phyloP scores from a whole-genome alignment of 2,797 vertebrate species.

The Anguilla anguilla region DNA sequence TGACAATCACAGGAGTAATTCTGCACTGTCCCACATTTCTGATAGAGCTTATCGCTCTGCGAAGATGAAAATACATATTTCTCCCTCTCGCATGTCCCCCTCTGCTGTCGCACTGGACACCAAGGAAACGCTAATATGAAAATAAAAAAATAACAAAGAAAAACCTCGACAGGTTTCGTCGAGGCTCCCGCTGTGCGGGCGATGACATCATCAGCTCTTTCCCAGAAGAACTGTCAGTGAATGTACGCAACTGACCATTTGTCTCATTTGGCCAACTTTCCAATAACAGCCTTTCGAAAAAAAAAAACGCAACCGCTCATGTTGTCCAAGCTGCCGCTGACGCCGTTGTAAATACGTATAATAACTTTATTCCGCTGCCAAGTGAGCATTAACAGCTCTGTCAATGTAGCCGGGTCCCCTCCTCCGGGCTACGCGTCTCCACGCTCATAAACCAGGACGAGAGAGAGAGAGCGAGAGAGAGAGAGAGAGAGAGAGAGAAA shows the following conservation, averaged over 20 bases:
- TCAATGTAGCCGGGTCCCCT: background rate
- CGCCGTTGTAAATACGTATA: background rate
- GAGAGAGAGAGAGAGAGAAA: background rate
- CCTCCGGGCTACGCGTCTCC: background rate
- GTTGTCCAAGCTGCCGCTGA: background rate
- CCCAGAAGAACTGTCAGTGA: background rate
- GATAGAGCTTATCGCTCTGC: slow-evolving; percentile 61
- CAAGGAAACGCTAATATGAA: slow-evolving; percentile 28
- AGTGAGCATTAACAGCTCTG: slow-evolving; percentile 39
- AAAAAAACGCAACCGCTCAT: background rate
- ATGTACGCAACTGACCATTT: slow-evolving; percentile 47
- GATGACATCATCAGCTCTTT: slow-evolving; percentile 52
- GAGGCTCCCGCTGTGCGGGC: slow-evolving; percentile 42
- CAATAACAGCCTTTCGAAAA: slow-evolving; percentile 39
- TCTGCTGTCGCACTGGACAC: slow-evolving; percentile 32
- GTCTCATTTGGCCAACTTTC: slow-evolving; percentile 36
- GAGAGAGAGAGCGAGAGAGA: slow-evolving; percentile 14
- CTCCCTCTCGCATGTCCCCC: slow-evolving; percentile 49
- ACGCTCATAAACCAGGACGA: background rate
- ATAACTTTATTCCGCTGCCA: background rate
- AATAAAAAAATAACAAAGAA: background rate
- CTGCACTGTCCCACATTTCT: slow-evolving; percentile 64
- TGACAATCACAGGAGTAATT: slow-evolving; percentile 70
- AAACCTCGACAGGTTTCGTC: slow-evolving; percentile 50
- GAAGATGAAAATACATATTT: slow-evolving; percentile 62